Evolutionary conservation across 1,140 invertebrate species (phyloP).

Genomic region (Riptortus pedestris): DNA sequence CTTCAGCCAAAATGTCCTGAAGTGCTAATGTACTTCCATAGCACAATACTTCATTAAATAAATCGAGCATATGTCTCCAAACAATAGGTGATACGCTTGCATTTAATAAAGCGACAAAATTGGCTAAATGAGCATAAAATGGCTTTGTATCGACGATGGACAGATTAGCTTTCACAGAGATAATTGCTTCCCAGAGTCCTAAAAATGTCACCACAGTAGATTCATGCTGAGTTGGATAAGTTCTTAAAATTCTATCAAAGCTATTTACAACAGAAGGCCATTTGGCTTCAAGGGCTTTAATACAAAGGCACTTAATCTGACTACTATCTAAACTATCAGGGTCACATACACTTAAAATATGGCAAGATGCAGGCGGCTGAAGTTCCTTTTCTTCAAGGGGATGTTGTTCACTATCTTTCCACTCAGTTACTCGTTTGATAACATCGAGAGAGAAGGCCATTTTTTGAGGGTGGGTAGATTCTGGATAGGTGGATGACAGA

Average conservation of each 20-base stretch:
- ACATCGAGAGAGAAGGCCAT: slow-evolving; percentile 75
- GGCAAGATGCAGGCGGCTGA: slow-evolving; percentile 41
- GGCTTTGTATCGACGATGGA: slow-evolving; percentile 79
- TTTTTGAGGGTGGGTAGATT: slow-evolving; percentile 54
- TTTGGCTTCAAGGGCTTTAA: slow-evolving; percentile 69
- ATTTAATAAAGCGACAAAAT: slow-evolving; percentile 62
- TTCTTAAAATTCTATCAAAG: slow-evolving; percentile 42
- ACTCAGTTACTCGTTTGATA: slow-evolving; percentile 72
- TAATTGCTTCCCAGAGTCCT: slow-evolving; percentile 78
- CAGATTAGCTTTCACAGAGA: slow-evolving; percentile 79
- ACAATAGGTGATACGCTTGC: slow-evolving; percentile 63
- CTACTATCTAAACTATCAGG: slow-evolving; percentile 64
- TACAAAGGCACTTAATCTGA: slow-evolving; percentile 70
- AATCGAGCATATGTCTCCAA: slow-evolving; percentile 69
- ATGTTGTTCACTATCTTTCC: slow-evolving; percentile 73
- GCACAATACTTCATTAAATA: slow-evolving; percentile 80
- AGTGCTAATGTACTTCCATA: slow-evolving; percentile 79
- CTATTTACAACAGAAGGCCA: slow-evolving; percentile 63
- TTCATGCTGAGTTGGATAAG: slow-evolving; percentile 40
- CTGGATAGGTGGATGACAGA: slow-evolving; percentile 39
- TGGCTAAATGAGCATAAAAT: slow-evolving; percentile 73
- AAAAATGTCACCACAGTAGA: slow-evolving; percentile 62
- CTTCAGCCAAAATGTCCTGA: slow-evolving; percentile 73
- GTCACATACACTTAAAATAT: slow-evolving; percentile 57
- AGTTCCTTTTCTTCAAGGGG: slow-evolving; percentile 55